A percentile compares a stretch with the other conserved stretches of the same genome.
Conservation (phyloP, 2,113 vertebrate genomes). For the Saimiri boliviensis region DNA sequence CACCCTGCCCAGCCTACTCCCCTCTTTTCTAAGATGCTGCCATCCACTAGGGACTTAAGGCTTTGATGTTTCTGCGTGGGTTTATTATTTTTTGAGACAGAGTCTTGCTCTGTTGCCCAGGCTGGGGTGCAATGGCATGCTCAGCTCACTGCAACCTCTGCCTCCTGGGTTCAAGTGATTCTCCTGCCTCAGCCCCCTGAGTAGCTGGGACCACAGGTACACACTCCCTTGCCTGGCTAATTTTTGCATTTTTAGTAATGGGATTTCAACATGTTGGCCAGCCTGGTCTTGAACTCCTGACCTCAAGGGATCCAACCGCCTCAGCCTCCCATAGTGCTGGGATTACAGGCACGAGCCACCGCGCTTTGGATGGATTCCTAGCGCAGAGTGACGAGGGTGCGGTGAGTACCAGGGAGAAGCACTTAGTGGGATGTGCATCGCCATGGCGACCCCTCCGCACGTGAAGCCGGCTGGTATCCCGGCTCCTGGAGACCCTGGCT, state of each 20-base stretch:
- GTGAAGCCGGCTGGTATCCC: neutral
- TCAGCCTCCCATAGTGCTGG: neutral
- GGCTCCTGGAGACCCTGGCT: neutral
- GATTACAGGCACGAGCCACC: neutral
- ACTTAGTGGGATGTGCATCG: slow-evolving; percentile 77
- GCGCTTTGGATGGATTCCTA: slow-evolving; percentile 73
- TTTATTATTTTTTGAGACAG: too few species aligned
- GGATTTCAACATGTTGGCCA: neutral
- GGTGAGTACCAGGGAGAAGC: slow-evolving; percentile 60
- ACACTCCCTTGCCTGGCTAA: too few species aligned
- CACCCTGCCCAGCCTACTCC: slow-evolving; percentile 36
- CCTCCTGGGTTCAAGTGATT: too few species aligned
- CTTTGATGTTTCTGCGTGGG: too few species aligned
- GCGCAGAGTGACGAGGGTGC: slow-evolving; percentile 48
- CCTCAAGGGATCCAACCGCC: neutral
- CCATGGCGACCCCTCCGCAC: slow-evolving; percentile 71
- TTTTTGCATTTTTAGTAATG: too few species aligned
- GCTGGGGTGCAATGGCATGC: too few species aligned
- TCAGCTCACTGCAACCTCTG: neutral
- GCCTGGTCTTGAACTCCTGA: neutral
- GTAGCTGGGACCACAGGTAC: too few species aligned
- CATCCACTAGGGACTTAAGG: slow-evolving; percentile 80
- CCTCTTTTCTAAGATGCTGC: slow-evolving; percentile 88
- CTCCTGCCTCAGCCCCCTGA: too few species aligned
- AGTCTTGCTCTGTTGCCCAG: too few species aligned